Evolutionary conservation across 1,140 invertebrate genomes (phyloP).

Genomic region (Ceratoteleas bidentatus): DNA sequence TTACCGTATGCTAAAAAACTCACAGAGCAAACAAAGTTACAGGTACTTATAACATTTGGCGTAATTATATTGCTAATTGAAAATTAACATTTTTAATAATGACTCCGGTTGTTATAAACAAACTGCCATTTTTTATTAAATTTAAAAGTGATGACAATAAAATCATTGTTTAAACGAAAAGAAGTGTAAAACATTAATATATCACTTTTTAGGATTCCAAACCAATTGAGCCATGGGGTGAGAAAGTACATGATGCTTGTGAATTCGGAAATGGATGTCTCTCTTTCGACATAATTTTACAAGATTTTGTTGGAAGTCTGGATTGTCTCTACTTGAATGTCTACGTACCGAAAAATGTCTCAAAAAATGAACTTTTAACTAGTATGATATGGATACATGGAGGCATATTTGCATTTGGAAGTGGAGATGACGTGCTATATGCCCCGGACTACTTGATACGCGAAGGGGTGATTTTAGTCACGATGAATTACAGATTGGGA

Average conservation of each 20-base stretch:
- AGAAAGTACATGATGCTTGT: slow-evolving; percentile 12
- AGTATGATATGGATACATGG: slow-evolving; percentile 24
- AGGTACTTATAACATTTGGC: too few species aligned
- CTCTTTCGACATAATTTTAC: slow-evolving; percentile 9
- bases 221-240: slow-evolving; percentile 23
- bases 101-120: too few species aligned
- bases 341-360: slow-evolving; percentile 19
- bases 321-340: slow-evolving; percentile 34
- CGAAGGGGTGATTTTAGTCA: too few species aligned
- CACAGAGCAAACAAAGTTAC: slow-evolving; percentile 21
- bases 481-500: too few species aligned
- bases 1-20: slow-evolving; percentile 17
- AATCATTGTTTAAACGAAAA: too few species aligned
- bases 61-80: too few species aligned
- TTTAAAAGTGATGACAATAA: too few species aligned
- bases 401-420: slow-evolving; percentile 28
- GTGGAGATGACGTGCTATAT: slow-evolving; percentile 32
- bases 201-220: slow-evolving; percentile 39
- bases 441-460: slow-evolving; percentile 15
- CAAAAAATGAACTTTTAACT: neutral
- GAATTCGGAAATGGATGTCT: slow-evolving; percentile 21
- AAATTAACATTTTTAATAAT: too few species aligned
- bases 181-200: too few species aligned
- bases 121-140: too few species aligned
- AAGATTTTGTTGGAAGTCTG: slow-evolving; percentile 8